Conservation (phyloP, 1,140 invertebrate genomes). For the Megalopta genalis region DNA sequence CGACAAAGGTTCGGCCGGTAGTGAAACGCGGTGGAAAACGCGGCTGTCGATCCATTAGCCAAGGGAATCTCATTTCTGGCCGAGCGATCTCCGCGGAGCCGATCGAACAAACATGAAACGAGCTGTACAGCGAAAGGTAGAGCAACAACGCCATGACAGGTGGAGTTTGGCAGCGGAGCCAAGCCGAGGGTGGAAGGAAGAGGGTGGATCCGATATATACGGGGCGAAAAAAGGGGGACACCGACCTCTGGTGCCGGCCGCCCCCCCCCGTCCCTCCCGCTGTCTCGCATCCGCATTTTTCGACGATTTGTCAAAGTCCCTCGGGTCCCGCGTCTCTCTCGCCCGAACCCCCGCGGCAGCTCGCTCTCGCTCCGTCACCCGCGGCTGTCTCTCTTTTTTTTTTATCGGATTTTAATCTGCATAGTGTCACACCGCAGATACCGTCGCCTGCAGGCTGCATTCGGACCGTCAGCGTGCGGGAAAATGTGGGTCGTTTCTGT, state of each 20-base stretch:
- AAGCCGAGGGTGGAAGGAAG: slow-evolving; percentile 17
- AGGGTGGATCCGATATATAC: slow-evolving; percentile 11
- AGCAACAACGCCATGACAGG: slow-evolving; percentile 25
- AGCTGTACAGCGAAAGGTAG: slow-evolving; percentile 6
- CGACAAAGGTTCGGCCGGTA: neutral
- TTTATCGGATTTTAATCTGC: slow-evolving; percentile 75
- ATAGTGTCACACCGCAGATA: slow-evolving; percentile 69
- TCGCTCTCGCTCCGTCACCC: neutral
- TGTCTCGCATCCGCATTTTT: slow-evolving; percentile 69
- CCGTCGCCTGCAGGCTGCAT: slow-evolving; percentile 51
- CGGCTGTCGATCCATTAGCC: neutral
- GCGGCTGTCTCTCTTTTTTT: slow-evolving; percentile 41
- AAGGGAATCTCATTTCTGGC: neutral
- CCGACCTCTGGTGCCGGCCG: slow-evolving; percentile 8
- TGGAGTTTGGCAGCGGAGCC: slow-evolving; percentile 42
- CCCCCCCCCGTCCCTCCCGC: neutral
- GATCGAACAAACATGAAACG: neutral
- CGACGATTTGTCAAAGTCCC: slow-evolving; percentile 78
- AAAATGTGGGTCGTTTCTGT: slow-evolving; percentile 47
- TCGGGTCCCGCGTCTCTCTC: slow-evolving; percentile 20
- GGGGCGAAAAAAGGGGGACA: slow-evolving; percentile 35
- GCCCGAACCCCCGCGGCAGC: neutral
- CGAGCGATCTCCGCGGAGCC: too few species aligned
- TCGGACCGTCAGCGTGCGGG: slow-evolving; percentile 45
- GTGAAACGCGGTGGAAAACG: neutral